Percentiles rank a stretch among this genome's conserved stretches.
Evolutionary conservation across 1,140 invertebrate species (phyloP).

Genomic region (Acromyrmex heyeri): DNA sequence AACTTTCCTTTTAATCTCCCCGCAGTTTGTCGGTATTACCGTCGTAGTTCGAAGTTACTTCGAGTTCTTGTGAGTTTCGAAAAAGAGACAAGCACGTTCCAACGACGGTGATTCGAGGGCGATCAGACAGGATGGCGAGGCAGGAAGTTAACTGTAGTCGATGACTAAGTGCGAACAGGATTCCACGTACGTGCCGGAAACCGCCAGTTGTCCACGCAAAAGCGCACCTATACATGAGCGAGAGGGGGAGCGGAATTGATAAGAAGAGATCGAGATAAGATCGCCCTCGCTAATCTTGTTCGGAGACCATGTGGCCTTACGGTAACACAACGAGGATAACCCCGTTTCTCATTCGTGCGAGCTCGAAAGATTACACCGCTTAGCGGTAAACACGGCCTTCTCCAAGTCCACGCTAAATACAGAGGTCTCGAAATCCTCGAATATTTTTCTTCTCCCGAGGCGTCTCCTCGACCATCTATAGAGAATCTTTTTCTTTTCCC

Average conservation of each 20-base stretch:
- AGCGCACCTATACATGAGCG: not conserved
- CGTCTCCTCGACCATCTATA: not conserved
- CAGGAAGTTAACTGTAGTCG: constrained; percentile 76
- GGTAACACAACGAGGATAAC: not conserved
- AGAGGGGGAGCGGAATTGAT: not conserved
- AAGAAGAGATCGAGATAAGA: constrained; percentile 42
- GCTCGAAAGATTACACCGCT: constrained; percentile 21
- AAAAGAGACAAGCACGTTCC: constrained; percentile 3
- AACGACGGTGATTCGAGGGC: constrained; percentile 27
- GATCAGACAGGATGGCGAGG: constrained; percentile 66
- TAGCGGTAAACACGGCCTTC: constrained; percentile 40
- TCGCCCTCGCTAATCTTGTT: not conserved
- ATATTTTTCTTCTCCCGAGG: not conserved
- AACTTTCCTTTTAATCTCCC: constrained; percentile 19
- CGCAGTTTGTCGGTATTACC: not conserved
- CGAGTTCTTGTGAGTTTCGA: constrained; percentile 1
- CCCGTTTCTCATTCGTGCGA: constrained; percentile 28
- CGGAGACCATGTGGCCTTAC: not conserved
- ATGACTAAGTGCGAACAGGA: constrained; percentile 73
- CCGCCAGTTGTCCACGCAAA: constrained; percentile 38
- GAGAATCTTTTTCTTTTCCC: not conserved
- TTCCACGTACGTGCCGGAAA: constrained; percentile 73
- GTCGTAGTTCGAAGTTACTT: not conserved
- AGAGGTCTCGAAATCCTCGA: not conserved
- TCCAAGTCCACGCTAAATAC: constrained; percentile 42